A percentile compares a stretch with the other conserved stretches of the same genome.
Conservation (phyloP, 2,888 invertebrate species). For the Psylliodes chrysocephalus region DNA sequence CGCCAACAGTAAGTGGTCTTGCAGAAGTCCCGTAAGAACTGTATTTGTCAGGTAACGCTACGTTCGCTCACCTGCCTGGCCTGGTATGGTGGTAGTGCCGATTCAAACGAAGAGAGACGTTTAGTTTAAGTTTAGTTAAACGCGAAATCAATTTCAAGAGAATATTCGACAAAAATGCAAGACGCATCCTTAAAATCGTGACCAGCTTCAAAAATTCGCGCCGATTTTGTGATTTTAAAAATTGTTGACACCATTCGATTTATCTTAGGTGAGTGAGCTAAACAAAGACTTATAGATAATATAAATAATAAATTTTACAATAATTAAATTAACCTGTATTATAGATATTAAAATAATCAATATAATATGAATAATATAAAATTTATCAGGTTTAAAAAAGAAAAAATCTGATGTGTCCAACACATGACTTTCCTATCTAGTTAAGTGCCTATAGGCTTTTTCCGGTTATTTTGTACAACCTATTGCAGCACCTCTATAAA, state of each 20-base stretch:
- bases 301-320: no score
- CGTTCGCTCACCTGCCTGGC: slow-evolving; percentile 51
- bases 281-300: no score
- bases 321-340: no score
- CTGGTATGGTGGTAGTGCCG: no score
- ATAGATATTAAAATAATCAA: no score
- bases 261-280: background rate
- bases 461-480: no score
- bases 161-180: slow-evolving; percentile 24
- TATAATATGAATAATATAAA: no score
- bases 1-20: slow-evolving; percentile 8
- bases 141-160: background rate
- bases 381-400: no score
- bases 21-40: slow-evolving; percentile 57
- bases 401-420: no score
- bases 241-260: background rate
- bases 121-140: slow-evolving; percentile 3
- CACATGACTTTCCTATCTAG: no score
- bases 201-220: slow-evolving; percentile 6
- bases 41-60: slow-evolving; percentile 57
- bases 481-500: no score
- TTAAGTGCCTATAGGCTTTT: no score
- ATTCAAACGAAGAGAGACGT: slow-evolving; percentile 9
- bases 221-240: slow-evolving; percentile 5
- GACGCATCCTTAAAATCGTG: slow-evolving; percentile 14